These are phyloP conservation scores for Centroberyx gerrardi DNA, from an alignment of 2,797 vertebrate species.

Conservation along the genomic window DNA sequence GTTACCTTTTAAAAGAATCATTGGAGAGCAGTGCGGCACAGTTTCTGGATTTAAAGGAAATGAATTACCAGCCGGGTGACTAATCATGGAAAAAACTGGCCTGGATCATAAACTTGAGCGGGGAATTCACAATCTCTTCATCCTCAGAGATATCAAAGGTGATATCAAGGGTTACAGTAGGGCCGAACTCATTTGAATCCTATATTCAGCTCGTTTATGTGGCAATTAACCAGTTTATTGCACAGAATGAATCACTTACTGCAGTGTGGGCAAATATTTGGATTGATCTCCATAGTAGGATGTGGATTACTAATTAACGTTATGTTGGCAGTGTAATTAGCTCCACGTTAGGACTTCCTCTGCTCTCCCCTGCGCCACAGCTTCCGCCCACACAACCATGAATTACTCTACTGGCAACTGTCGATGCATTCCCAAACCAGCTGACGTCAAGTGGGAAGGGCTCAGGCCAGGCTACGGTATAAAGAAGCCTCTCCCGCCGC, in stretches of 20 bases:
- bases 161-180: background rate
- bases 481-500: slow-evolving; percentile 45
- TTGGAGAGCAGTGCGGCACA: background rate
- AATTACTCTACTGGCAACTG: slow-evolving; percentile 79
- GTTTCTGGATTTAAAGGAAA: slow-evolving; percentile 11
- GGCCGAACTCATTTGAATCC: slow-evolving; percentile 17
- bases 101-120: background rate
- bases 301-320: slow-evolving; percentile 80
- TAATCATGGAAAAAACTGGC: slow-evolving; percentile 20
- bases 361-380: slow-evolving; percentile 48
- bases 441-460: slow-evolving; percentile 82
- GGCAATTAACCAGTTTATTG: slow-evolving; percentile 15
- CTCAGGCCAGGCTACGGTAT: slow-evolving; percentile 29
- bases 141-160: background rate
- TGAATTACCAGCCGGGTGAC: slow-evolving; percentile 3
- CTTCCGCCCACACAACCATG: slow-evolving; percentile 80
- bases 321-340: slow-evolving; percentile 59
- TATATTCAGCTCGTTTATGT: slow-evolving; percentile 17
- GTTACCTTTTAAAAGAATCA: slow-evolving; percentile 10
- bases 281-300: slow-evolving; percentile 53
- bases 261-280: slow-evolving; percentile 66
- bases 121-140: background rate
- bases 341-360: slow-evolving; percentile 76
- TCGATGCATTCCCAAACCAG: slow-evolving; percentile 73
- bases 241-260: slow-evolving; percentile 29